A percentile compares a stretch with the other conserved stretches of the same genome.
Conservation (phyloP, 1,140 invertebrate genomes). For the Diabrotica virgifera region DNA sequence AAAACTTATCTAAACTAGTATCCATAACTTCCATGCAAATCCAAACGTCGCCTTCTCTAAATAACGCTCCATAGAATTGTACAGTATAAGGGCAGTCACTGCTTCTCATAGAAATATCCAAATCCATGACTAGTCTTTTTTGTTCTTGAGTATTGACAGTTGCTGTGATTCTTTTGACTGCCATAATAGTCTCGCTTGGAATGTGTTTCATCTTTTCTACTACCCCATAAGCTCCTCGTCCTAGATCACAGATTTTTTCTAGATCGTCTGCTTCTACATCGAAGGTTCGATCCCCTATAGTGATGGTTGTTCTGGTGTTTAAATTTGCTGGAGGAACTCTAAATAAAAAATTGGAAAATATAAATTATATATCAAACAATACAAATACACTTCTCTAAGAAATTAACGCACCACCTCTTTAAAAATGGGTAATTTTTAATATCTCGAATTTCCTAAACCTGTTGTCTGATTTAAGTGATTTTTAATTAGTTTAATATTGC, state of each 20-base stretch:
- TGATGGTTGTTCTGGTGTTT: slow-evolving; percentile 82
- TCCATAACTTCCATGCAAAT: slow-evolving; percentile 99
- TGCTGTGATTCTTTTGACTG: slow-evolving; percentile 80
- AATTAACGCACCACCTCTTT: no score
- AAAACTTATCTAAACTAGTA: slow-evolving; percentile 96
- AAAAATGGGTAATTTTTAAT: no score
- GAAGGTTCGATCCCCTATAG: slow-evolving; percentile 80
- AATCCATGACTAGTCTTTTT: slow-evolving; percentile 94
- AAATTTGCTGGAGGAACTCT: slow-evolving; percentile 78
- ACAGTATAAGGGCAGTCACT: slow-evolving; percentile 96
- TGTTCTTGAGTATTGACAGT: slow-evolving; percentile 84
- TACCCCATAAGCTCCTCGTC: slow-evolving; percentile 92
- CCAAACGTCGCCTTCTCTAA: slow-evolving; percentile 95
- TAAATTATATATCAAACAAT: no score
- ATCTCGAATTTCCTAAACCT: no score
- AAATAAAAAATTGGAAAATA: slow-evolving; percentile 22
- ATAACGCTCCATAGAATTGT: slow-evolving; percentile 95
- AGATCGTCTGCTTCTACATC: slow-evolving; percentile 90
- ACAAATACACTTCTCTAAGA: no score
- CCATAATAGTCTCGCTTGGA: slow-evolving; percentile 85
- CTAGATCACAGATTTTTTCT: slow-evolving; percentile 83
- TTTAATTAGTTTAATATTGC: no score
- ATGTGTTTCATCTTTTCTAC: slow-evolving; percentile 95
- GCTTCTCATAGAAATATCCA: slow-evolving; percentile 91
- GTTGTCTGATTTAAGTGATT: no score